phyloP scores from a whole-genome alignment of 2,888 invertebrate genomes.

The Willowsia nigromaculata region DNA sequence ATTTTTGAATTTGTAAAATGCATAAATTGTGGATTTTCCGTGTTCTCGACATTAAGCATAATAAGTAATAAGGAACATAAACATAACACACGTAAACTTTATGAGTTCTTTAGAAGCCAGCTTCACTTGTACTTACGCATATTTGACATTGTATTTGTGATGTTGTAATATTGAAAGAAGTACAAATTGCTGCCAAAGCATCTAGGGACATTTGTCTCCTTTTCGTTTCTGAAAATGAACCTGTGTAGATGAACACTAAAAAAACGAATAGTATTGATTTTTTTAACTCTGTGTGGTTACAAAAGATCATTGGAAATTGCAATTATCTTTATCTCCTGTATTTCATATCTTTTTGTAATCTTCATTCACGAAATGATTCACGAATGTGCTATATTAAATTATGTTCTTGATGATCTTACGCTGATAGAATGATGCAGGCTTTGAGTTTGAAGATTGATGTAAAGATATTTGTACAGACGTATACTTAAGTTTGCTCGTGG shows the following conservation, averaged over 20 bases:
- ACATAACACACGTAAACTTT: no score
- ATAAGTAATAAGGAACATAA: no score
- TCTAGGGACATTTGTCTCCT: not conserved
- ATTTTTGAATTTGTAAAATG: no score
- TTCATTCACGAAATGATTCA: conserved; percentile 1
- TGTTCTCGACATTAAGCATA: no score
- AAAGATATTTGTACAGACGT: no score
- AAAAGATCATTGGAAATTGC: not conserved
- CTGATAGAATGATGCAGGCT: not conserved
- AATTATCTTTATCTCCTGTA: not conserved
- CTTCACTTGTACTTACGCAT: no score
- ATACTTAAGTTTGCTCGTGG: not conserved
- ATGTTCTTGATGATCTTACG: not conserved
- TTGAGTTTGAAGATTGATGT: not conserved
- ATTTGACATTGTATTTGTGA: no score
- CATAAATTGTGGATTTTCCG: no score
- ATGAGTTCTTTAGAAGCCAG: no score
- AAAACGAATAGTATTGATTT: conserved; percentile 10
- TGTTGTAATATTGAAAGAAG: not conserved
- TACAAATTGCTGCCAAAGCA: not conserved
- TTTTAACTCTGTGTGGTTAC: not conserved
- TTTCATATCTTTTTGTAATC: not conserved
- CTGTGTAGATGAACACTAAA: not conserved
- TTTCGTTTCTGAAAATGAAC: not conserved
- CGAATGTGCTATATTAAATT: not conserved